These are phyloP conservation scores for Drosophila orena DNA, from an alignment of 1,140 invertebrate genomes.

Conservation along the genomic window DNA sequence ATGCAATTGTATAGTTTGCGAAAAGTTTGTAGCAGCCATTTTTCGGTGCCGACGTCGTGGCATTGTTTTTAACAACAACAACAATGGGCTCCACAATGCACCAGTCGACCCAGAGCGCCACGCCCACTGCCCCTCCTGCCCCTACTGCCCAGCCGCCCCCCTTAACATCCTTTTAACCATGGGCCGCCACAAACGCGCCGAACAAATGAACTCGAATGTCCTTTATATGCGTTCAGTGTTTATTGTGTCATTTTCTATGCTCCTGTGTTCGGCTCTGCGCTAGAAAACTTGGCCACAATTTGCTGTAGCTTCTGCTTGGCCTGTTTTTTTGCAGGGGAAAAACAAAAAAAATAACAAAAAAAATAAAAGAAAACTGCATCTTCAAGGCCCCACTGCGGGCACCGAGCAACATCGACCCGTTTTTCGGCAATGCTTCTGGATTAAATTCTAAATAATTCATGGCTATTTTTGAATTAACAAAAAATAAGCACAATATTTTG, in stretches of 20 bases:
- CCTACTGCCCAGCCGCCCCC: background rate
- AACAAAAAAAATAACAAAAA: conserved; percentile 16
- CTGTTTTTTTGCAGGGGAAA: conserved; percentile 13
- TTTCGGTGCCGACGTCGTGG: conserved; percentile 73
- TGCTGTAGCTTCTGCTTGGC: conserved; percentile 31
- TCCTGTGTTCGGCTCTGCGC: conserved; percentile 55
- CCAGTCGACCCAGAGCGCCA: conserved; percentile 51
- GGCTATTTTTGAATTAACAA: conserved; percentile 3
- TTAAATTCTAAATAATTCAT: conserved; percentile 79
- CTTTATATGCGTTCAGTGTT: conserved; percentile 81
- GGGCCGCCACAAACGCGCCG: conserved; percentile 60
- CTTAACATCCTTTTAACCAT: conserved; percentile 19
- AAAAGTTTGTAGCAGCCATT: conserved; percentile 81
- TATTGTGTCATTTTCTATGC: conserved; percentile 77
- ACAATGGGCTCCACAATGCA: conserved; percentile 55
- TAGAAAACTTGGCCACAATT: conserved; percentile 73
- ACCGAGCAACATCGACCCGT: conserved; percentile 58
- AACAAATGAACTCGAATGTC: conserved; percentile 80
- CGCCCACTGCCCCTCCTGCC: conserved; percentile 45
- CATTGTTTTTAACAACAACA: conserved; percentile 68
- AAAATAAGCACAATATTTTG: background rate
- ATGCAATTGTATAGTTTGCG: conserved; percentile 80
- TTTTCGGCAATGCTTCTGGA: conserved; percentile 59
- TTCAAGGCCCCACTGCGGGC: conserved; percentile 51
- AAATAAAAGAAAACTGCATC: conserved; percentile 40